These are phyloP conservation scores for Serinus canaria DNA, from an alignment of 2,113 vertebrate genomes.

Conservation along the genomic window DNA sequence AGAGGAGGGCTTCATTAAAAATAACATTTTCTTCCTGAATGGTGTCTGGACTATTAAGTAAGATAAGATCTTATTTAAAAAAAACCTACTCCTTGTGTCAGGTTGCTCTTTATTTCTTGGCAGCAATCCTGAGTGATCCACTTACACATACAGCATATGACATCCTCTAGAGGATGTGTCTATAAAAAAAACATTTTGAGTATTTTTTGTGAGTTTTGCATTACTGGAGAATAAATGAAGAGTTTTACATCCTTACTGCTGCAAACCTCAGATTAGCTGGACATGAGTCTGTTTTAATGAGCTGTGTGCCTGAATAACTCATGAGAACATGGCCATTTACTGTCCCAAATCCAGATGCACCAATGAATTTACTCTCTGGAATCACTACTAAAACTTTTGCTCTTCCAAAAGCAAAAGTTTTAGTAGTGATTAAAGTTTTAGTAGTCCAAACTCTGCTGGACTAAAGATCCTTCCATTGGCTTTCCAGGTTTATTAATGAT, in stretches of 20 bases:
- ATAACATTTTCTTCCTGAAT: not conserved
- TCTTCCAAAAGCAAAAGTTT: no score
- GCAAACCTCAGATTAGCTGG: not conserved
- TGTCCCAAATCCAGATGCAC: not conserved
- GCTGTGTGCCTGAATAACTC: not conserved
- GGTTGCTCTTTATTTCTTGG: not conserved
- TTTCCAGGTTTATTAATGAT: not conserved
- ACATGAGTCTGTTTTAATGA: not conserved
- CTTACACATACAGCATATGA: not conserved
- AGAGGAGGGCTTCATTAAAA: not conserved
- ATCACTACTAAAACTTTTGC: not conserved
- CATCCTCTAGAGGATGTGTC: not conserved
- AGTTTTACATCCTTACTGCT: not conserved
- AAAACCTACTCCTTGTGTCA: not conserved
- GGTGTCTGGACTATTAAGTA: not conserved
- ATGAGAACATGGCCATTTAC: not conserved
- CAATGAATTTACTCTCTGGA: not conserved
- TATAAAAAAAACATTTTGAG: not conserved
- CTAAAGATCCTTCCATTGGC: not conserved
- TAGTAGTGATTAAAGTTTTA: no score
- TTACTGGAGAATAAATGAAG: not conserved
- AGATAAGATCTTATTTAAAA: not conserved
- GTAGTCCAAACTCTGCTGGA: no score
- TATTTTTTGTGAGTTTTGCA: not conserved
- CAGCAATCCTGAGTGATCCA: not conserved